Conservation (phyloP, 2,113 vertebrate species). For the Lanius collurio region DNA sequence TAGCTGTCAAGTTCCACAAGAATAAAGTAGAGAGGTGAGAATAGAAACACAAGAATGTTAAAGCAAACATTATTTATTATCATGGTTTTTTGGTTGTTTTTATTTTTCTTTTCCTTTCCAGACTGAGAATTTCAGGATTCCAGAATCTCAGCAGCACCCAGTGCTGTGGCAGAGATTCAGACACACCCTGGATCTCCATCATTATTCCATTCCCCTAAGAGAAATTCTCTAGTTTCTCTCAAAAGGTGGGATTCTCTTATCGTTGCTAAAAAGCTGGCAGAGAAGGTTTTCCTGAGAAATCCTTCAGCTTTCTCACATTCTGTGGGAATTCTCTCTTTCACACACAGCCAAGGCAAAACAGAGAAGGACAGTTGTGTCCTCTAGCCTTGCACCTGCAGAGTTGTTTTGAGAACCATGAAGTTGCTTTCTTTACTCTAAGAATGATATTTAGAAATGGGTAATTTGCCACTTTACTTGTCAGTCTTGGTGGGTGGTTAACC, state of each 20-base stretch:
- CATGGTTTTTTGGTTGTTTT: neutral
- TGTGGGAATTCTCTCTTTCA: no score
- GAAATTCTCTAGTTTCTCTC: neutral
- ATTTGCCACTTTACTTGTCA: no score
- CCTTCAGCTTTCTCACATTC: no score
- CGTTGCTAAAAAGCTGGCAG: no score
- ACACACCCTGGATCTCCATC: neutral
- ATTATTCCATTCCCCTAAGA: neutral
- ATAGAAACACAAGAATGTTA: conserved; percentile 28
- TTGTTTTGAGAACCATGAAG: no score
- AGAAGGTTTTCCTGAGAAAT: no score
- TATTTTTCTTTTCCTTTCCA: neutral
- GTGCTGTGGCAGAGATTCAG: neutral
- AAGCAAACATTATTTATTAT: conserved; percentile 31
- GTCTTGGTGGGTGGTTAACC: no score
- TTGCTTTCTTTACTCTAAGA: no score
- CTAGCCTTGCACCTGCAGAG: no score
- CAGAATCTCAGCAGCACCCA: neutral
- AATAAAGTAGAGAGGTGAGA: conserved; percentile 24
- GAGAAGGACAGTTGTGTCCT: no score
- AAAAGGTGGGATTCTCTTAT: neutral
- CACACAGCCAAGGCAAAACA: no score
- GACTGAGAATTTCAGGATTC: neutral
- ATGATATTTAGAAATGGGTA: no score
- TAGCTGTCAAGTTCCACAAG: conserved; percentile 48